Percentiles rank a stretch among this genome's conserved stretches.
These are phyloP conservation scores for Pelvicachromis taeniatus DNA, from an alignment of 2,113 vertebrate species.

Conservation along the genomic window DNA sequence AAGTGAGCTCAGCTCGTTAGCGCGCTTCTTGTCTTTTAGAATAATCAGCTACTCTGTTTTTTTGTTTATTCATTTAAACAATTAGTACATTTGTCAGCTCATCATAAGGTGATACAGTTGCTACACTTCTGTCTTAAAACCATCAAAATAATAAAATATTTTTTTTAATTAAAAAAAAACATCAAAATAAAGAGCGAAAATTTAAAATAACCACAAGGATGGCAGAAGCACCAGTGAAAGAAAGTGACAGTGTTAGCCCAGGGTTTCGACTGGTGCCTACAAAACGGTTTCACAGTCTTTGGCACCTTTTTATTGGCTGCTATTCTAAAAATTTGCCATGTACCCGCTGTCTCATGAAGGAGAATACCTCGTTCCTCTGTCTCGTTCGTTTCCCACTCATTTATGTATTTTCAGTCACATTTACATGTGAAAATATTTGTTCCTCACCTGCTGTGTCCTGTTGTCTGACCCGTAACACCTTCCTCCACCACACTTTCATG, in stretches of 20 bases:
- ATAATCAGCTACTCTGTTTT: not conserved
- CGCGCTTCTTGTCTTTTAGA: not conserved
- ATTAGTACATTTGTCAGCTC: not conserved
- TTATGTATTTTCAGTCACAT: not conserved
- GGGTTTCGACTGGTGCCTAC: not conserved
- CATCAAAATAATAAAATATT: not conserved
- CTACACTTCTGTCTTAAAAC: not conserved
- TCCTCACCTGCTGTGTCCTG: not conserved
- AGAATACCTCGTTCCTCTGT: not conserved
- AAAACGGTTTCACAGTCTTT: constrained; percentile 51
- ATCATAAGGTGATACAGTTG: not conserved
- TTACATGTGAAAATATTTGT: not conserved
- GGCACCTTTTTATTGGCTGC: constrained; percentile 40
- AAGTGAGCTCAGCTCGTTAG: not conserved
- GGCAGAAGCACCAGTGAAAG: not conserved
- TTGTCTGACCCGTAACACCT: not conserved
- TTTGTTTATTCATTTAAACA: not conserved
- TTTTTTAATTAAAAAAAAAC: no score
- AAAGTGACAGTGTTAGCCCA: not conserved
- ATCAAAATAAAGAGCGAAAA: not conserved
- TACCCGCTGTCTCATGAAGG: constrained; percentile 32
- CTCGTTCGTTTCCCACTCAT: constrained; percentile 3
- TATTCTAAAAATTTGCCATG: constrained; percentile 61
- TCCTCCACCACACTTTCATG: not conserved
- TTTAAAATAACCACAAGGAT: not conserved